These are phyloP conservation scores for Synaphobranchus kaupii DNA, from an alignment of 2,797 vertebrate species.

Conservation along the genomic window DNA sequence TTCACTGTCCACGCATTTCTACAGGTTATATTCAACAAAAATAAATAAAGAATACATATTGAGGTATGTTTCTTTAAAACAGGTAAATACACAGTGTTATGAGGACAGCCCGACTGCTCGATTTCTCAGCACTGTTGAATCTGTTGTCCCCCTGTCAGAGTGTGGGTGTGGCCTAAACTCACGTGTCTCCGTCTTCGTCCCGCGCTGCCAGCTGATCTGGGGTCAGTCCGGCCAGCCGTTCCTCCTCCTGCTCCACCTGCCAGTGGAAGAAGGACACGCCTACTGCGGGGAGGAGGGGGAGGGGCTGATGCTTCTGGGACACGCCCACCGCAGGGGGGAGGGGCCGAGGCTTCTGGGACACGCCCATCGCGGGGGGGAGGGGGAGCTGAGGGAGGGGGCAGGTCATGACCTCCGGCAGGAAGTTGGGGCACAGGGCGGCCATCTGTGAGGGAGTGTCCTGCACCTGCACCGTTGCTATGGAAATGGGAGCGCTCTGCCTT, in stretches of 20 bases:
- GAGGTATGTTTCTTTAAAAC: no score
- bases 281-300: conserved; percentile 9
- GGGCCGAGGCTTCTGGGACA: conserved; percentile 53
- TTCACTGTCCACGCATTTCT: no score
- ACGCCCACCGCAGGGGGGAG: background rate
- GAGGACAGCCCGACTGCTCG: no score
- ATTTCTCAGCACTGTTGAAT: no score
- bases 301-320: background rate
- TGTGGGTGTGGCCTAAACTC: conserved; percentile 55
- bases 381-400: background rate
- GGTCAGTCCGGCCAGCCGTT: conserved; percentile 71
- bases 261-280: conserved; percentile 89
- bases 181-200: conserved; percentile 93
- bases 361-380: conserved; percentile 45
- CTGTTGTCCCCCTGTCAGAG: no score
- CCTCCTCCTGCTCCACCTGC: conserved; percentile 89
- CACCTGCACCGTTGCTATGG: conserved; percentile 75
- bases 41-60: no score
- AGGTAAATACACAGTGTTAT: no score
- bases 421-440: background rate
- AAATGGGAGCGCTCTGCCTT: conserved; percentile 54
- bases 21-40: no score
- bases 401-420: background rate
- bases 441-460: conserved; percentile 53
- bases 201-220: conserved; percentile 75